Conservation (phyloP, 92 coral and sea anemone genomes). For the Porites cylindrica region DNA sequence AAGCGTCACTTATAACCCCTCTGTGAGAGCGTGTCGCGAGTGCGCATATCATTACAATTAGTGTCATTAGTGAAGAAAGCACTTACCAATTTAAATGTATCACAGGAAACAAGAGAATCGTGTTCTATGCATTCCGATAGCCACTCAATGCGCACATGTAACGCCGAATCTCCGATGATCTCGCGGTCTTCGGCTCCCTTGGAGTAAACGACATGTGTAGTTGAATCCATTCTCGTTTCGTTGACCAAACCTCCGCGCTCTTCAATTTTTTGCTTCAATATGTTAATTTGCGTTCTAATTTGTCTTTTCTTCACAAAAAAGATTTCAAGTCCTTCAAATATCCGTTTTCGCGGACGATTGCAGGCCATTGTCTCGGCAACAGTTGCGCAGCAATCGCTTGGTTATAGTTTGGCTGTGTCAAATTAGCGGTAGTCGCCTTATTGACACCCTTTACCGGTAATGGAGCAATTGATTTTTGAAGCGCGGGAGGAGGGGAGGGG, state of each 20-base stretch:
- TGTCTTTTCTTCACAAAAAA: not conserved
- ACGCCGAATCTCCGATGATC: not conserved
- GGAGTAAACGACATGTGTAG: not conserved
- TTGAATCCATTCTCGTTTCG: not conserved
- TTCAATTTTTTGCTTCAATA: not conserved
- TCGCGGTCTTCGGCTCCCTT: not conserved
- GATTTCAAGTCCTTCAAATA: not conserved
- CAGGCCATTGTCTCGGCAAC: not conserved
- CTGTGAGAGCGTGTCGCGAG: not conserved
- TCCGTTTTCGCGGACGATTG: not conserved
- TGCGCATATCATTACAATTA: not conserved
- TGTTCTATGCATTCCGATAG: not conserved
- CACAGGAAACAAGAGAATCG: conserved; percentile 1
- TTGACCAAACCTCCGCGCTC: not conserved
- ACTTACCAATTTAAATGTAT: not conserved
- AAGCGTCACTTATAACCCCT: not conserved
- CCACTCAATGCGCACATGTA: conserved; percentile 1
- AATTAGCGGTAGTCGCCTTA: not conserved
- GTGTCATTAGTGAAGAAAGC: not conserved
- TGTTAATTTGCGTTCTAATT: not conserved
- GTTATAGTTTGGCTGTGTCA: not conserved
- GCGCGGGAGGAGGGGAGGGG: not conserved
- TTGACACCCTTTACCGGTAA: not conserved
- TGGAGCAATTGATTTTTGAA: not conserved
- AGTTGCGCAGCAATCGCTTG: not conserved